Evolutionary conservation across 2,888 invertebrate genomes (phyloP).

Genomic region (Pandemis heparana): DNA sequence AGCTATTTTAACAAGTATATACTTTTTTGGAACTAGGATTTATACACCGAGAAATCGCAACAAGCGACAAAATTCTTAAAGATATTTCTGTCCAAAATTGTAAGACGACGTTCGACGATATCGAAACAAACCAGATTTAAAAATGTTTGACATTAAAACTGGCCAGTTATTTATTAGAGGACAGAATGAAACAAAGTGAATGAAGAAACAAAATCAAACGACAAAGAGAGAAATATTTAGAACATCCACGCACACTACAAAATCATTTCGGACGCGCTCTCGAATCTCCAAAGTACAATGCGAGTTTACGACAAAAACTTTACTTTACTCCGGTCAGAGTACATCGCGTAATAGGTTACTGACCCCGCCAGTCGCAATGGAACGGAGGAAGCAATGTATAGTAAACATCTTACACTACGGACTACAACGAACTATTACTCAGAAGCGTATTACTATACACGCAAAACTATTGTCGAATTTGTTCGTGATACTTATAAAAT

Average conservation of each 20-base stretch:
- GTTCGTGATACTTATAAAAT: constrained; percentile 47
- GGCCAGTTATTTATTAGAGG: too few relatives aligned
- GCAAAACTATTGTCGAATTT: constrained; percentile 61
- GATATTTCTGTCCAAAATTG: neutral
- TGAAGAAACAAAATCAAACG: neutral
- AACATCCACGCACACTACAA: neutral
- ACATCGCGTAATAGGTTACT: neutral
- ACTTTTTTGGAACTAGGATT: neutral
- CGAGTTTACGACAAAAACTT: neutral
- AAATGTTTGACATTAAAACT: too few relatives aligned
- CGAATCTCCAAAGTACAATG: neutral
- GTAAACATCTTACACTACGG: constrained; percentile 53
- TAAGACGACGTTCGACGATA: too few relatives aligned
- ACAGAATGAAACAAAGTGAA: neutral
- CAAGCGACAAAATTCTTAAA: neutral
- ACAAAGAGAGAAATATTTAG: neutral
- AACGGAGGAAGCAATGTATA: neutral
- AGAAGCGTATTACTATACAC: constrained; percentile 56
- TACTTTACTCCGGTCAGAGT: constrained; percentile 1
- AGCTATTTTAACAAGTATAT: neutral
- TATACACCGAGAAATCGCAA: neutral
- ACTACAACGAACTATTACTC: constrained; percentile 52
- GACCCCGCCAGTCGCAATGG: neutral
- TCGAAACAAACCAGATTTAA: too few relatives aligned
- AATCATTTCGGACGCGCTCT: neutral